Evolutionary conservation across 2,113 vertebrate species (phyloP).

Genomic region (Dendropsophus ebraccatus): DNA sequence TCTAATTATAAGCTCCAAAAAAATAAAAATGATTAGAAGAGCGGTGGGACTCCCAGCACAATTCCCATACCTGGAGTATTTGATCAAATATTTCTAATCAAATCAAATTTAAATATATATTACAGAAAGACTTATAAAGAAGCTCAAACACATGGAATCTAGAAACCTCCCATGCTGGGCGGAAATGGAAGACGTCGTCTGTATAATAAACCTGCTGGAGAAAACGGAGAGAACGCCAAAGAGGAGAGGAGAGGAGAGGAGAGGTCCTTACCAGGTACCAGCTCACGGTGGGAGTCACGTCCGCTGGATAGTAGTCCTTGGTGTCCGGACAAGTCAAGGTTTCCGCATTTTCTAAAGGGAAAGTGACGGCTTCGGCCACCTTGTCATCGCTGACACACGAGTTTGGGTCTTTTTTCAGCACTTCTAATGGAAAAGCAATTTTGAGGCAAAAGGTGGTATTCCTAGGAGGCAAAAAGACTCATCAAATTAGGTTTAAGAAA

Average conservation of each 20-base stretch:
- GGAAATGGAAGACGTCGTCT: neutral
- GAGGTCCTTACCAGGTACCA: slow-evolving; percentile 80
- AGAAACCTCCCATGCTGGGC: neutral
- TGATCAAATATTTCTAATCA: neutral
- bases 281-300: slow-evolving; percentile 68
- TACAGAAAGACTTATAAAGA: neutral
- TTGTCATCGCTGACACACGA: slow-evolving; percentile 72
- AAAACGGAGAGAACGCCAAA: neutral
- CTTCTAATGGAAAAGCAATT: slow-evolving; percentile 82
- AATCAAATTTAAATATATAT: slow-evolving; percentile 6
- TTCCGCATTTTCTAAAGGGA: slow-evolving; percentile 69
- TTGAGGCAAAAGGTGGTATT: slow-evolving; percentile 87
- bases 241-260: neutral
- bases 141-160: neutral
- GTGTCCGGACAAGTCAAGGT: slow-evolving; percentile 79
- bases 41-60: neutral
- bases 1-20: neutral
- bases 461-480: slow-evolving; percentile 66
- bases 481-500: neutral
- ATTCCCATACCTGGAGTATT: neutral
- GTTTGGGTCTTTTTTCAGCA: slow-evolving; percentile 68
- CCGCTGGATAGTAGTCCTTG: slow-evolving; percentile 76
- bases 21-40: neutral
- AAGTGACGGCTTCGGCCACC: slow-evolving; percentile 58
- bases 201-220: neutral